Conservation (phyloP, 2,888 invertebrate genomes). For the Ceriagrion tenellum region DNA sequence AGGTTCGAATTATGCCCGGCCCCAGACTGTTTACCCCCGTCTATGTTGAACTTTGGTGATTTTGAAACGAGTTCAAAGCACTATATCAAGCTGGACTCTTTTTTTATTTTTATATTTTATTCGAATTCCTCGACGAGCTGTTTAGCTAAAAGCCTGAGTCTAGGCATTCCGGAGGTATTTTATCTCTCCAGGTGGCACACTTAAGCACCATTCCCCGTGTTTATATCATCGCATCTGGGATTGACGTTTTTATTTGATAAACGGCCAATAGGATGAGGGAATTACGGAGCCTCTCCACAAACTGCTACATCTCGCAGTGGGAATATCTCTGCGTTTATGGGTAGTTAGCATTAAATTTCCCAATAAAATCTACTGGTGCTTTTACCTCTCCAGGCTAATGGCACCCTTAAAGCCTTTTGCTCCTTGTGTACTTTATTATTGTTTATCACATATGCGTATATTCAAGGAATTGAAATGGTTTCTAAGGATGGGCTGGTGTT, state of each 20-base stretch:
- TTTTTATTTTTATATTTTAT: background rate
- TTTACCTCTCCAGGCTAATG: background rate
- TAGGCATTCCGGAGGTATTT: background rate
- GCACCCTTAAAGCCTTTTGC: background rate
- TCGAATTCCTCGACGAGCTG: background rate
- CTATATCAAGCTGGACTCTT: background rate
- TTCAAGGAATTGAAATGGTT: too few relatives aligned
- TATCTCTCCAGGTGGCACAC: background rate
- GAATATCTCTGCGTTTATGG: background rate
- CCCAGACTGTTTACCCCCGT: background rate
- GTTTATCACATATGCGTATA: too few relatives aligned
- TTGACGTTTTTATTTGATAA: background rate
- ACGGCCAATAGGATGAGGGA: background rate
- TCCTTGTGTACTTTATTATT: too few relatives aligned
- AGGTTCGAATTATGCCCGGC: background rate
- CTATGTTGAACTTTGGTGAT: background rate
- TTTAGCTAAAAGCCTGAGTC: background rate
- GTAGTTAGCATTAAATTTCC: background rate
- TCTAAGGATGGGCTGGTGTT: too few relatives aligned
- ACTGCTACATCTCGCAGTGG: background rate
- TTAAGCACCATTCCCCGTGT: background rate
- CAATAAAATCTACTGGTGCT: background rate
- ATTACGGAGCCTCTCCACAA: background rate
- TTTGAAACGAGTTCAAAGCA: background rate
- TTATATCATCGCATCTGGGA: background rate